Conservation (phyloP, 2,888 invertebrate genomes). For the Parascotia fuliginaria region DNA sequence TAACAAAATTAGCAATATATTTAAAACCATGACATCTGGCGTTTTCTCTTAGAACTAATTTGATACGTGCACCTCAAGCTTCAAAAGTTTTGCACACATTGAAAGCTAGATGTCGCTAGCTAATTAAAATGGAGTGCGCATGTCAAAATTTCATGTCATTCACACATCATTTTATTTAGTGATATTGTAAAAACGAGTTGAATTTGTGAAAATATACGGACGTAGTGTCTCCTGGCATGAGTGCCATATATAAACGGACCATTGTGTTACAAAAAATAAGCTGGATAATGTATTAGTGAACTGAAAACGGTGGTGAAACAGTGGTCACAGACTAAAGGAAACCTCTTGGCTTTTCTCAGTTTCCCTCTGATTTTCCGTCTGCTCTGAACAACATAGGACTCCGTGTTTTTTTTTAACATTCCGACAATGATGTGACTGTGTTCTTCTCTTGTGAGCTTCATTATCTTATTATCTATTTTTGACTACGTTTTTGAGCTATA, state of each 20-base stretch:
- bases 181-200: slow-evolving; percentile 72
- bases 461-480: slow-evolving; percentile 71
- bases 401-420: slow-evolving; percentile 57
- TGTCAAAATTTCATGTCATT: slow-evolving; percentile 82
- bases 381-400: slow-evolving; percentile 34
- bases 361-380: slow-evolving; percentile 53
- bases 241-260: slow-evolving; percentile 55
- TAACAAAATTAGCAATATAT: background rate
- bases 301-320: slow-evolving; percentile 47
- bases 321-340: slow-evolving; percentile 52
- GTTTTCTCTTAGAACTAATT: slow-evolving; percentile 30
- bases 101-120: slow-evolving; percentile 56
- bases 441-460: slow-evolving; percentile 56
- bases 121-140: slow-evolving; percentile 69
- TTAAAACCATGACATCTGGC: background rate
- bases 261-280: slow-evolving; percentile 53
- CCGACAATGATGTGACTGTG: slow-evolving; percentile 64
- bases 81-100: background rate
- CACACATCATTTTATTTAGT: slow-evolving; percentile 77
- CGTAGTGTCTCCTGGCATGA: slow-evolving; percentile 66
- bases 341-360: slow-evolving; percentile 58
- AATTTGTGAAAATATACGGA: slow-evolving; percentile 70
- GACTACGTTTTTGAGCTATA: slow-evolving; percentile 72
- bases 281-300: slow-evolving; percentile 56
- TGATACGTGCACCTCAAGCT: background rate